phyloP scores from a whole-genome alignment of 1,140 invertebrate species.

The Callitettix versicolor region DNA sequence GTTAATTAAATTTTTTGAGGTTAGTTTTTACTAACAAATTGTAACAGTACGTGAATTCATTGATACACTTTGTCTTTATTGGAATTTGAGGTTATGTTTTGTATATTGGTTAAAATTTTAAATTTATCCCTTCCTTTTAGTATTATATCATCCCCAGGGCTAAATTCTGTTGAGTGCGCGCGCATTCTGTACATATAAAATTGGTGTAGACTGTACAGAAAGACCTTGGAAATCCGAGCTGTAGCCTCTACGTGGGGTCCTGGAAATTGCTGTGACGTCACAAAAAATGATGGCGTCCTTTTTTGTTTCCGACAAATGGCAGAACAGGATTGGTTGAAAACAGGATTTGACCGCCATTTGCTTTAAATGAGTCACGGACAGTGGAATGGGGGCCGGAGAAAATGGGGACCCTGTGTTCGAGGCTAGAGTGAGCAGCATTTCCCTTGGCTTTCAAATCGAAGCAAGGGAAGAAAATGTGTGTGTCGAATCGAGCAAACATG shows the following conservation, averaged over 20 bases:
- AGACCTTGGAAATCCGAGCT: constrained; percentile 16
- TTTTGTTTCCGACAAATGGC: constrained; percentile 16
- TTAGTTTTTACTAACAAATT: no score
- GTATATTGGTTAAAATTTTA: not conserved
- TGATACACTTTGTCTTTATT: no score
- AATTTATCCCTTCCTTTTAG: not conserved
- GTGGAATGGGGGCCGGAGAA: not conserved
- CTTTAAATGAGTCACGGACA: constrained; percentile 10
- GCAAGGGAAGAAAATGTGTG: not conserved
- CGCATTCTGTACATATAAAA: constrained; percentile 4
- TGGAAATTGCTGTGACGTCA: constrained; percentile 13
- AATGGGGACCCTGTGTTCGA: constrained; percentile 11
- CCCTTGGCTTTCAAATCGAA: constrained; percentile 12
- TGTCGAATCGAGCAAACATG: not conserved
- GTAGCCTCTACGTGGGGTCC: constrained; percentile 13
- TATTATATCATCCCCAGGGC: not conserved
- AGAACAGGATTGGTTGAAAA: constrained; percentile 8
- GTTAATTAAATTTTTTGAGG: no score
- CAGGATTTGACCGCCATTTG: constrained; percentile 9
- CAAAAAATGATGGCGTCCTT: constrained; percentile 12
- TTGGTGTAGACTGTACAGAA: constrained; percentile 8
- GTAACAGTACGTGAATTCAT: no score
- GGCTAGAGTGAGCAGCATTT: constrained; percentile 11
- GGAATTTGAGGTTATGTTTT: no score
- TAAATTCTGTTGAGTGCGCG: constrained; percentile 6